Base-by-base conservation (phyloP, 2,113 vertebrate genomes). In the Hylia prasina region DNA sequence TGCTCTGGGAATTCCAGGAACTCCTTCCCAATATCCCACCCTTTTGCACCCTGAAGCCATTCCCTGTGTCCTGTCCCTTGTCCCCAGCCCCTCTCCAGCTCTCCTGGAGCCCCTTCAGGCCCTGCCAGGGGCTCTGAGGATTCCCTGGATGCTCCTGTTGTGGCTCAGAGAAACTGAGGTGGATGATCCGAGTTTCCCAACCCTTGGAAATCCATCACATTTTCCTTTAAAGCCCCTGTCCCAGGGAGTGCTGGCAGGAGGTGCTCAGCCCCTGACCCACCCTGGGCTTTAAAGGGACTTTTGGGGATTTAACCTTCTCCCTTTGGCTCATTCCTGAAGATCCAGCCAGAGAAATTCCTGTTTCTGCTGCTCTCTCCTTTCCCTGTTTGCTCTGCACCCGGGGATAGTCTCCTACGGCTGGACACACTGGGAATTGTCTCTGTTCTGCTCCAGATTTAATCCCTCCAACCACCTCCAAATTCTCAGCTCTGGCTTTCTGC, bases 401-500 rank as follows among this genome's bases (percentile, higher is more conserved):
- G 23, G 45, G 24, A 7, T 44, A 7, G 10, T 50, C 21, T 18
- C 21, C 15, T 17, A 15, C 60, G 79, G 7, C 40, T 24, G 13
- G 7, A 1, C 30, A 24, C 28, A 2, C 8, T 31, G 1, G 14
- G 81, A 54, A 21, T 24, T 64, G 25, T 14, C 44, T 33, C 42
- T 1, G 0, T 13, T 28, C 77, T 84, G 63, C 21, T n/a, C 58
- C 22, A 25, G 18, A 2, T 15, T 10, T 5, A 5, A 6, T 45
- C 23, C 66, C 31, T 5, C 0, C 4, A 28, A 1, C 22, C 54
- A 44, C 16, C 37, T 64, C 48, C 28, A 11, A 1, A 1, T 39
- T 64, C 33, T 51, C 68, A 56, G 2, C 51, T 28, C 1, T 10
- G 2, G 0, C 0, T 44, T 4, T 45, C 58, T 70, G 24, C 60